Percentiles rank a stretch among this genome's conserved stretches.
phyloP scores from a whole-genome alignment of 2,113 vertebrate species.

The Alouatta palliata region DNA sequence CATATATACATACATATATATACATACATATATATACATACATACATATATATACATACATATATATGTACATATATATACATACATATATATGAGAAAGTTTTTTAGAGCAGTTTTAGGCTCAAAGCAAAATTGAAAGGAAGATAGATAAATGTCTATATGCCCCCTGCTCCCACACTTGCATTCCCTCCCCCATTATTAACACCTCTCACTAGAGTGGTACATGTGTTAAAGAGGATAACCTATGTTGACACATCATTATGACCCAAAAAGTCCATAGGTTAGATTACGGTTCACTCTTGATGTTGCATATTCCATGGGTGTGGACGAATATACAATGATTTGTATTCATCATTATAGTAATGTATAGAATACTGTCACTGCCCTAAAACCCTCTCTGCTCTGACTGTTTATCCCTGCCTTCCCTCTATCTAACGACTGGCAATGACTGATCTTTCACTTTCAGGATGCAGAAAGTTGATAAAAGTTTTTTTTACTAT shows the following conservation, averaged over 20 bases:
- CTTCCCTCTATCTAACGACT: background rate
- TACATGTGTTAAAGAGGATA: background rate
- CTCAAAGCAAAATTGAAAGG: background rate
- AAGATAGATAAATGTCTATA: background rate
- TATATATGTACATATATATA: background rate
- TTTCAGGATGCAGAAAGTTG: too few species aligned
- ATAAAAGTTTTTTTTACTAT: background rate
- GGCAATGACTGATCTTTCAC: background rate
- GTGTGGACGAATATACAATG: background rate
- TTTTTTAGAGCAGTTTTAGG: background rate
- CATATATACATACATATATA: background rate
- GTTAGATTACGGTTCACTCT: background rate
- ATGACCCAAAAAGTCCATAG: accelerated
- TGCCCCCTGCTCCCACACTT: accelerated
- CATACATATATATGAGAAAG: background rate
- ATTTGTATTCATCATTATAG: accelerated
- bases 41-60: background rate
- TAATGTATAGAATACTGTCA: background rate
- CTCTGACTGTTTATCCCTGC: too few species aligned
- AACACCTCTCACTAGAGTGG: background rate
- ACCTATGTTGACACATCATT: background rate
- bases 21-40: background rate
- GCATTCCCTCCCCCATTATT: too few species aligned
- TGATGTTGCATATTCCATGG: background rate
- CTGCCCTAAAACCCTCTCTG: background rate